Conservation (phyloP, 1,140 invertebrate genomes). For the Saccostrea echinata region DNA sequence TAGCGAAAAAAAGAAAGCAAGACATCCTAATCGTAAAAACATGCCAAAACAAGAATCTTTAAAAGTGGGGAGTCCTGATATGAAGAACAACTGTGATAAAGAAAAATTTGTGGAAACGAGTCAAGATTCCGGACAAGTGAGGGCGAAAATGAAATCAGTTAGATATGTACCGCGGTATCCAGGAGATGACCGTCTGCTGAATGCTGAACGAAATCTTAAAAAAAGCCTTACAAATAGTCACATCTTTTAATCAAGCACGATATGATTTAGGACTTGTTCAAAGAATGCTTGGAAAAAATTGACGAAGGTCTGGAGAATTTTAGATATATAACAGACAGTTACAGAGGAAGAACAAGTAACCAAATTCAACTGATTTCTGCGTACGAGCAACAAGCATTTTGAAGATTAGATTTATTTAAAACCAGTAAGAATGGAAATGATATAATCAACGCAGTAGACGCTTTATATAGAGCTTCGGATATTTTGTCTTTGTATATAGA, state of each 20-base stretch:
- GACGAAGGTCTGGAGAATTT: background rate
- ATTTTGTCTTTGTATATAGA: background rate
- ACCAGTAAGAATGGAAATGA: background rate
- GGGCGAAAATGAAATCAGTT: background rate
- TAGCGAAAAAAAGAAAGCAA: background rate
- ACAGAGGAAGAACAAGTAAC: background rate
- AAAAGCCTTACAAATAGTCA: background rate
- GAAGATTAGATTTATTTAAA: background rate
- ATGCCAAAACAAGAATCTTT: background rate
- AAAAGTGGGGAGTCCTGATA: background rate
- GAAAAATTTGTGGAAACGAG: background rate
- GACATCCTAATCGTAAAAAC: background rate
- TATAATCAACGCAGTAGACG: background rate
- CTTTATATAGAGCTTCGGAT: background rate
- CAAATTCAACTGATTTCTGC: background rate
- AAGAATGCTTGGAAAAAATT: background rate
- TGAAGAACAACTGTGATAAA: background rate
- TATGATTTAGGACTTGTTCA: background rate
- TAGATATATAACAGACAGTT: background rate
- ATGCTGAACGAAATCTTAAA: background rate
- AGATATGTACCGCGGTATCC: background rate
- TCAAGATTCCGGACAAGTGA: background rate
- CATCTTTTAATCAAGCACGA: background rate
- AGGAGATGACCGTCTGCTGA: background rate
- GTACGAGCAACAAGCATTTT: constrained; percentile 2